phyloP scores from a whole-genome alignment of 2,797 vertebrate species.

The Oryzias dopingdopingensis region DNA sequence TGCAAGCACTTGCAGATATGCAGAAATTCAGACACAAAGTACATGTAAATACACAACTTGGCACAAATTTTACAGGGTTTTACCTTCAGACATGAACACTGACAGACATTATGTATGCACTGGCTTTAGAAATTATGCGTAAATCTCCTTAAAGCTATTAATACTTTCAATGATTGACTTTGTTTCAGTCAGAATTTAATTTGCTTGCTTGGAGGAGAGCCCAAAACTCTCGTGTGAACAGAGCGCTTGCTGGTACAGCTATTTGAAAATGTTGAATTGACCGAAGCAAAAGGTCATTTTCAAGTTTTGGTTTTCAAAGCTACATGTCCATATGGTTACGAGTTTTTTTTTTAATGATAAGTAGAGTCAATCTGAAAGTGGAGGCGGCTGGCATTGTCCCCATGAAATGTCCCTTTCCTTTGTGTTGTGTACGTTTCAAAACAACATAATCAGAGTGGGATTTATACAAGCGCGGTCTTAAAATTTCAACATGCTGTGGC shows the following conservation, averaged over 20 bases:
- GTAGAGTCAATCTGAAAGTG: slow-evolving; percentile 21
- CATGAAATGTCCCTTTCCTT: slow-evolving; percentile 37
- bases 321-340: slow-evolving; percentile 25
- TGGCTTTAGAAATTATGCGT: slow-evolving; percentile 10
- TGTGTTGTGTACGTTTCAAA: slow-evolving; percentile 50
- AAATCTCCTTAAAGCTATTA: slow-evolving; percentile 20
- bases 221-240: slow-evolving; percentile 27
- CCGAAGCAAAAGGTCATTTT: slow-evolving; percentile 10
- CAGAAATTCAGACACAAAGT: slow-evolving; percentile 54
- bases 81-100: slow-evolving; percentile 33
- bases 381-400: slow-evolving; percentile 22
- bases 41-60: slow-evolving; percentile 27
- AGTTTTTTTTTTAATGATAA: slow-evolving; percentile 18
- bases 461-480: slow-evolving; percentile 58
- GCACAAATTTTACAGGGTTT: slow-evolving; percentile 18
- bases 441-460: slow-evolving; percentile 61
- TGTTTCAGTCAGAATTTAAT: slow-evolving; percentile 21
- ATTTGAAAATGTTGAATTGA: slow-evolving; percentile 27
- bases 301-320: slow-evolving; percentile 35
- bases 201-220: not conserved
- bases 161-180: slow-evolving; percentile 17
- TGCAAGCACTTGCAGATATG: slow-evolving; percentile 59
- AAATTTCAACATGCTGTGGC: slow-evolving; percentile 57
- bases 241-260: slow-evolving; percentile 37
- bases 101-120: slow-evolving; percentile 22